Base-by-base conservation (phyloP, 2,888 invertebrate species). In the Frankliniella intonsa region DNA sequence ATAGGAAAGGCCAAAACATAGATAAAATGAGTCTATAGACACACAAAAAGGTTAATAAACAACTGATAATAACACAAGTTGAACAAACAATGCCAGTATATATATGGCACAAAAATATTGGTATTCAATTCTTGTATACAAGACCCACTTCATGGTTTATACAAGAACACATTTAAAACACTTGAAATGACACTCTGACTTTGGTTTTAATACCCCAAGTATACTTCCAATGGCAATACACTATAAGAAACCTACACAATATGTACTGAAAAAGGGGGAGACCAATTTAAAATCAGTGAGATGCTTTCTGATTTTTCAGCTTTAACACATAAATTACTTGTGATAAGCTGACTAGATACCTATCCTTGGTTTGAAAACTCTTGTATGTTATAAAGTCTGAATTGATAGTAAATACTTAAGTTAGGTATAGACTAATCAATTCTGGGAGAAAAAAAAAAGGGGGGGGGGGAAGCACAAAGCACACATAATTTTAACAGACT, bases 41-140 rank as follows among this genome's bases (percentile, higher is more conserved):
- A 76, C 69, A 76, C n/a, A 62, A 62, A 76, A 22, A 76, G 69
- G 69, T 76, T 76, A 76, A 76, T 76, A 76, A 76, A 76, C 22
- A 76, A 12, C 25, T 25, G 69, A 22, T 22, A 76, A 76, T 76
- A 76, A 22, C 69, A 76, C 69, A 76, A 76, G 69, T 22, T 76
- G 69, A 76, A 76, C 69, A 25, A 25, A 25, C 69, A 76, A 76
- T 76, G 69, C 69, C 69, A 76, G 3, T 38, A 76, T 22, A 76
- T 76, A 76, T 76, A 76, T 76, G 69, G 69, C 69, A 76, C 69
- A 76, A 76, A 25, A 76, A 76, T 25, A 76, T 76, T 76, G 69
- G 10, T 22, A 22, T 25, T 76, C 25, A 76, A 12, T 25, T 22
- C 69, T 76, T 76, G 69, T 11, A 76, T n/a, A 25, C 8, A 76